Percentiles rank a stretch among this genome's conserved stretches.
phyloP scores from a whole-genome alignment of 2,113 vertebrate genomes.

The Plecotus auritus region DNA sequence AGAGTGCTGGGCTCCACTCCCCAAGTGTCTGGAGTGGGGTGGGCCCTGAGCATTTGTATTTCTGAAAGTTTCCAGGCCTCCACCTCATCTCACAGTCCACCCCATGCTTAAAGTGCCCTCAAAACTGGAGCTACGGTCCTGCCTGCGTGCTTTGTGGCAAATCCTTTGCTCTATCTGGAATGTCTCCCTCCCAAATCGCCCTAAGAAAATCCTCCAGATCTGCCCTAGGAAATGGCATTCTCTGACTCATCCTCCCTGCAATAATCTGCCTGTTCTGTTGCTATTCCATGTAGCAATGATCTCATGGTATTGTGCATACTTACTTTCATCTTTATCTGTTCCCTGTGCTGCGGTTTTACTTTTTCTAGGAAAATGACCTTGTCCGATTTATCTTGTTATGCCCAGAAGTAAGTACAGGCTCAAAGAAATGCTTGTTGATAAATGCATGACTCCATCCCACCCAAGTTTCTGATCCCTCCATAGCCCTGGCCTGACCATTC shows the following conservation, averaged over 20 bases:
- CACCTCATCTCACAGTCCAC: background rate
- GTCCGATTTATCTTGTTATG: constrained; percentile 3
- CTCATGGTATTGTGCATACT: background rate
- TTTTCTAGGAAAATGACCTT: constrained; percentile 2
- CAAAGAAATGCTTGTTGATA: background rate
- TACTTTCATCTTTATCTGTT: background rate
- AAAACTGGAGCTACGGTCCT: background rate
- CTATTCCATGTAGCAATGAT: background rate
- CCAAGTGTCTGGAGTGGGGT: background rate
- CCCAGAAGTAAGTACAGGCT: background rate
- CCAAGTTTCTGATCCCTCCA: background rate
- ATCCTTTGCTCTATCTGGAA: background rate
- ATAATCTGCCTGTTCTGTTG: background rate
- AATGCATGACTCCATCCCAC: background rate
- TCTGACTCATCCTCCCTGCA: background rate
- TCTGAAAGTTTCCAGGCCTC: background rate
- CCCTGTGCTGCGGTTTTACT: background rate
- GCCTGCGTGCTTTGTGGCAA: background rate
- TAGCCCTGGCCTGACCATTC: background rate
- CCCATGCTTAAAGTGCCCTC: background rate
- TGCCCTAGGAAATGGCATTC: background rate
- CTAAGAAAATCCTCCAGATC: background rate
- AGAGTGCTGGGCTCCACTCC: background rate
- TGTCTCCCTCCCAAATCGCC: background rate
- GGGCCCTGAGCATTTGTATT: background rate